Conservation (phyloP, 2,113 vertebrate species). For the Callipepla squamata region DNA sequence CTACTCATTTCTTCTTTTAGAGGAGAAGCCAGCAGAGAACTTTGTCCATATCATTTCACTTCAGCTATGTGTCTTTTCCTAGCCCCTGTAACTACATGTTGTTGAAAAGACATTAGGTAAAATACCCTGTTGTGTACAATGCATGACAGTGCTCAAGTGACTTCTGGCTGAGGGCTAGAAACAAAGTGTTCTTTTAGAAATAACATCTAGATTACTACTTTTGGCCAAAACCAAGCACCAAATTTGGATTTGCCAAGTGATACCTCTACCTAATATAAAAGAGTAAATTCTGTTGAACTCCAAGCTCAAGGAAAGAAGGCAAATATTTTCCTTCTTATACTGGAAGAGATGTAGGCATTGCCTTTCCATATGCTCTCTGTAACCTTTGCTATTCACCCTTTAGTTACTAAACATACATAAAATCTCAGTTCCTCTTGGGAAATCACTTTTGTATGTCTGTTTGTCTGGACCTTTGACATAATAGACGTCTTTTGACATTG, state of each 20-base stretch:
- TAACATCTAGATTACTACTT: background rate
- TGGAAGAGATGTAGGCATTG: background rate
- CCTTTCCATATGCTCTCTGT: background rate
- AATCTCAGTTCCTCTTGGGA: background rate
- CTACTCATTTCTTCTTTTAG: background rate
- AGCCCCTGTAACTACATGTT: background rate
- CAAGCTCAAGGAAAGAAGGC: background rate
- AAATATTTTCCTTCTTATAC: conserved; percentile 1
- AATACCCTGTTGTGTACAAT: background rate
- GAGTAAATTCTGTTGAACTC: background rate
- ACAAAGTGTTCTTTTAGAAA: background rate
- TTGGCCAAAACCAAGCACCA: background rate
- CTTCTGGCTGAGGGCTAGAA: background rate
- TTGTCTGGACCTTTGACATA: background rate
- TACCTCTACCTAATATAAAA: background rate
- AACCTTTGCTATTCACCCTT: background rate
- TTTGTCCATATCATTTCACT: background rate
- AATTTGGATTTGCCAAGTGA: background rate
- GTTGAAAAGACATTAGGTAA: background rate
- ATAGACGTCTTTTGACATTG: background rate
- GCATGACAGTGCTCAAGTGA: background rate
- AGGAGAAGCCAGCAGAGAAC: background rate
- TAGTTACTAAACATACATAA: background rate
- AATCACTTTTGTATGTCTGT: background rate
- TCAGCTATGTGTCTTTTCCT: background rate